A percentile compares a stretch with the other conserved stretches of the same genome.
Evolutionary conservation across 2,888 invertebrate species (phyloP).

Genomic region (Orchesellides sinensis): DNA sequence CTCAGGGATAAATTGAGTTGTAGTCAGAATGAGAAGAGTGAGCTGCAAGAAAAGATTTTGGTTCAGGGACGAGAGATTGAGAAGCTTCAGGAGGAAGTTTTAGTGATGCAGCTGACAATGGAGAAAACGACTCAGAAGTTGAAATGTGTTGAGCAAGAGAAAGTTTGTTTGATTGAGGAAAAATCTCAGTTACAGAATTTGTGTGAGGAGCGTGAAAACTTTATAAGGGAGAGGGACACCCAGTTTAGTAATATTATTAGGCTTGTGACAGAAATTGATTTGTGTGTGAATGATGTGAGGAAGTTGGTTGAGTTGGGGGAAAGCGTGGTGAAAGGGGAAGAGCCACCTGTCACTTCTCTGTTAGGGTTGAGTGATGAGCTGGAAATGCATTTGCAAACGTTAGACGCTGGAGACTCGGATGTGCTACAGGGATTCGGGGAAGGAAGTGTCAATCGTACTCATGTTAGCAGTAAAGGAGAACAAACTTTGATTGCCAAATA

Average conservation of each 20-base stretch:
- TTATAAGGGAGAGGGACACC: conserved; percentile 50
- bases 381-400: conserved; percentile 60
- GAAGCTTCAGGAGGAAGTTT: conserved; percentile 60
- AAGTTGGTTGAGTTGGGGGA: conserved; percentile 66
- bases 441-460: background rate
- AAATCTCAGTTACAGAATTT: conserved; percentile 43
- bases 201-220: conserved; percentile 55
- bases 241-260: conserved; percentile 67
- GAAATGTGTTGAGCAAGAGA: conserved; percentile 59
- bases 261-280: conserved; percentile 70
- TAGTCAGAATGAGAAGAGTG: conserved; percentile 47
- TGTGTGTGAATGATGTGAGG: conserved; percentile 67
- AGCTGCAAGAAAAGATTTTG: conserved; percentile 48
- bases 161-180: conserved; percentile 37
- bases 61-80: conserved; percentile 33
- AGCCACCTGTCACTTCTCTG: conserved; percentile 68
- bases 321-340: conserved; percentile 67
- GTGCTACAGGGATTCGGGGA: background rate
- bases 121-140: conserved; percentile 55
- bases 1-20: conserved; percentile 54
- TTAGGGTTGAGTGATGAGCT: conserved; percentile 66
- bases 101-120: conserved; percentile 48
- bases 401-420: background rate
- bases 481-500: conserved; percentile 28
- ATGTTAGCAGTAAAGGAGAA: conserved; percentile 18